These are phyloP conservation scores for Phrynocephalus versicolor DNA, from an alignment of 2,113 vertebrate genomes.

Conservation along the genomic window DNA sequence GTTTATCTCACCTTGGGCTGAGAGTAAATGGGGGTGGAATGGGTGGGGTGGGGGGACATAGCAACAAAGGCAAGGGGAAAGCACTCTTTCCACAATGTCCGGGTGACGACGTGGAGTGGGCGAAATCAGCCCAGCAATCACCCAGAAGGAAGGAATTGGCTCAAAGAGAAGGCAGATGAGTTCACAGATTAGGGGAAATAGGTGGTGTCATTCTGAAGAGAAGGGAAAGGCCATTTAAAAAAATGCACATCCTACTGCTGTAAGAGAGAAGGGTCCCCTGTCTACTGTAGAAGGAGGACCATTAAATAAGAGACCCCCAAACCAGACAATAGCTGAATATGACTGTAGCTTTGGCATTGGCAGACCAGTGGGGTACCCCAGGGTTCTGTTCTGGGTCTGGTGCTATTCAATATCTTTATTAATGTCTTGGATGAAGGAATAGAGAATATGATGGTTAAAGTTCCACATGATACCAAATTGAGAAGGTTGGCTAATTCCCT, in stretches of 20 bases:
- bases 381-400: no score
- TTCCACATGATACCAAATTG: no score
- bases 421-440: no score
- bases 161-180: constrained; percentile 24
- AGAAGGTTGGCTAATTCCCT: no score
- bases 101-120: constrained; percentile 32
- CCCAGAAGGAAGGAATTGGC: constrained; percentile 60
- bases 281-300: neutral
- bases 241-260: neutral
- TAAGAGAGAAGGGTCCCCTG: neutral
- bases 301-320: neutral
- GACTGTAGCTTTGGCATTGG: neutral
- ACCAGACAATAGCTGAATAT: neutral
- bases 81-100: constrained; percentile 36
- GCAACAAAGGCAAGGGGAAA: constrained; percentile 56
- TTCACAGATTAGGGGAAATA: constrained; percentile 37
- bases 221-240: neutral
- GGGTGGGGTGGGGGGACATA: constrained; percentile 37
- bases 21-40: constrained; percentile 67
- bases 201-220: neutral
- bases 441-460: no score
- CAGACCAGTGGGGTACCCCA: no score
- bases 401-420: no score
- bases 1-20: constrained; percentile 61
- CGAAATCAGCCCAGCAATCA: constrained; percentile 47